A percentile compares a stretch with the other conserved stretches of the same genome.
phyloP scores from a whole-genome alignment of 2,888 invertebrate species.

The Sacculina carcini region DNA sequence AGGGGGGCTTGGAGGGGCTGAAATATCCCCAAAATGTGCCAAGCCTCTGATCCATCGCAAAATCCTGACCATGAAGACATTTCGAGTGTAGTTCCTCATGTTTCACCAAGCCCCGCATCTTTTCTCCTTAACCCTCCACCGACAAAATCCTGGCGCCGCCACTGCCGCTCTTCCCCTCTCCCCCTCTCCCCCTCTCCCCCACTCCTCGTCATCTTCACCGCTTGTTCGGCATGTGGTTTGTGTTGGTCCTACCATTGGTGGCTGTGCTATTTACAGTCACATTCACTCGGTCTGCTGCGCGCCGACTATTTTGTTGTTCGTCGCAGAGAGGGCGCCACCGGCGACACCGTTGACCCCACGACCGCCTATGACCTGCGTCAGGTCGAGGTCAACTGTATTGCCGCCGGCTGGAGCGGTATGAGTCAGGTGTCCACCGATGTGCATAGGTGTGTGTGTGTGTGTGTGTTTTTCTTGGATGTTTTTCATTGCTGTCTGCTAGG shows the following conservation, averaged over 20 bases:
- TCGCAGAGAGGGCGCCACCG: no score
- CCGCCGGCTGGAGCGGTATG: constrained; percentile 82
- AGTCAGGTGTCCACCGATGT: constrained; percentile 42
- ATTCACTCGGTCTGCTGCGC: neutral
- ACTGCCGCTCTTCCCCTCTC: neutral
- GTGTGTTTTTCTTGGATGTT: no score
- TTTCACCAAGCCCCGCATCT: no score
- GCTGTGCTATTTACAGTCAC: constrained; percentile 6
- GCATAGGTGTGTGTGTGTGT: constrained; percentile 42
- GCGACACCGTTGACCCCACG: constrained; percentile 39
- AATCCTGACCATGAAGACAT: no score
- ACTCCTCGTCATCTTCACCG: neutral
- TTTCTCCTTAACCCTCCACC: neutral
- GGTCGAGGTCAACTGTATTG: constrained; percentile 93
- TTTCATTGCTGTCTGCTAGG: no score
- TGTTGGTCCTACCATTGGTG: constrained; percentile 8
- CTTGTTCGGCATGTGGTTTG: constrained; percentile 4
- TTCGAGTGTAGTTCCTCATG: no score
- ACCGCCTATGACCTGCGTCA: no score
- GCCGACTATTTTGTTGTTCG: neutral
- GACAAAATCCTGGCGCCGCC: neutral
- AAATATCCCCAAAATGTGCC: no score
- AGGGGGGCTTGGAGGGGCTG: no score
- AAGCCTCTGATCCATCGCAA: neutral
- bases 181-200: neutral